These are phyloP conservation scores for Mionectes olivaceus DNA, from an alignment of 2,797 vertebrate genomes.

Conservation along the genomic window DNA sequence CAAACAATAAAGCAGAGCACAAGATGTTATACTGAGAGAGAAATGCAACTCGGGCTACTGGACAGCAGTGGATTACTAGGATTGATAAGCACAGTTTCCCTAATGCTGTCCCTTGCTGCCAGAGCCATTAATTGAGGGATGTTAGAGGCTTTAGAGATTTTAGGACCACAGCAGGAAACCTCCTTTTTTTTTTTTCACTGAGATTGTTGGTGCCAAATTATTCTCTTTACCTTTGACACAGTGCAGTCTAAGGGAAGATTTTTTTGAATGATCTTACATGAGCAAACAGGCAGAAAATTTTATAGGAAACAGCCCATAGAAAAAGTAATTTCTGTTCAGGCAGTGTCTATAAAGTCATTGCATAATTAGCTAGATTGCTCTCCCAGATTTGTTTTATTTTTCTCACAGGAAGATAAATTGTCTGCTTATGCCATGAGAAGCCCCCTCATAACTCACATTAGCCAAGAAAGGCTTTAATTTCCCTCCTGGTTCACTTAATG, in stretches of 20 bases:
- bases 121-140: background rate
- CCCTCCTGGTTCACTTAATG: background rate
- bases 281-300: slow-evolving; percentile 9
- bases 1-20: background rate
- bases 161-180: background rate
- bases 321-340: background rate
- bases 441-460: slow-evolving; percentile 17
- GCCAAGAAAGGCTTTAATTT: slow-evolving; percentile 1
- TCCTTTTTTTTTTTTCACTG: background rate
- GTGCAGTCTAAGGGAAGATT: background rate
- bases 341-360: background rate
- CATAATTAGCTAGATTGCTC: slow-evolving; percentile 1
- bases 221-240: background rate
- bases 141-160: background rate
- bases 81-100: background rate
- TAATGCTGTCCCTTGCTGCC: background rate
- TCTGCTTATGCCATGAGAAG: background rate
- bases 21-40: background rate
- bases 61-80: background rate
- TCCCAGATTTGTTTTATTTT: slow-evolving; percentile 9
- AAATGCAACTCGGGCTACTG: background rate
- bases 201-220: background rate
- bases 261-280: background rate
- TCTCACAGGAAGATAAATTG: slow-evolving; percentile 28
- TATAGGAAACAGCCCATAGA: background rate